phyloP scores from a whole-genome alignment of 2,113 vertebrate species.

The Trachemys scripta region DNA sequence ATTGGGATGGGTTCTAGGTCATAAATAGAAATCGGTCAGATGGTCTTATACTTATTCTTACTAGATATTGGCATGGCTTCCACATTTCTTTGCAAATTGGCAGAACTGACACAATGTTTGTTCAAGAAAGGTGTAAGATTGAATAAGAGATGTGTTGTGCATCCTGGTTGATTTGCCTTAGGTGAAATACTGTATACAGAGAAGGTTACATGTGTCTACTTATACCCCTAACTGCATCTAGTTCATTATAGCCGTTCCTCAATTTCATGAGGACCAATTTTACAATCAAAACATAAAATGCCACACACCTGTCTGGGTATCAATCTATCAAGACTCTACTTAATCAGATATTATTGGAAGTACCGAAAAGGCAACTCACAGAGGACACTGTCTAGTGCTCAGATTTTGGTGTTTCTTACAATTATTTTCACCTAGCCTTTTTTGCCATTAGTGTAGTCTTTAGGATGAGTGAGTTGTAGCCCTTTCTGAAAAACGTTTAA shows the following conservation, averaged over 20 bases:
- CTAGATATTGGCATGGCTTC: background rate
- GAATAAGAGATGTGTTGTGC: background rate
- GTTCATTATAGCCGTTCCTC: background rate
- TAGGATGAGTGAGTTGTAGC: background rate
- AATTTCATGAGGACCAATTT: background rate
- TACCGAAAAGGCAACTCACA: background rate
- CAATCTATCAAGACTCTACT: background rate
- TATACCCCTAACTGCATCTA: background rate
- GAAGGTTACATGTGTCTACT: background rate
- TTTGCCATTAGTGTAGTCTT: constrained; percentile 3
- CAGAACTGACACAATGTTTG: background rate
- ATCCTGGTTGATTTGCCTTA: background rate
- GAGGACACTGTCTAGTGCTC: background rate
- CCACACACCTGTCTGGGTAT: background rate
- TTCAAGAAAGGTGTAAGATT: background rate
- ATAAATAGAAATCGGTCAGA: background rate
- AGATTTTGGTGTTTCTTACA: background rate
- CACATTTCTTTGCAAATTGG: background rate
- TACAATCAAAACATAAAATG: background rate
- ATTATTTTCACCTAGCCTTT: background rate
- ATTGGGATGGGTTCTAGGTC: background rate
- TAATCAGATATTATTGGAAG: background rate
- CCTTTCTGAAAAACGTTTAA: background rate
- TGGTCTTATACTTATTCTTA: background rate
- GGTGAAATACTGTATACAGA: background rate